phyloP scores from a whole-genome alignment of 2,113 vertebrate genomes.

The Pao palembangensis region DNA sequence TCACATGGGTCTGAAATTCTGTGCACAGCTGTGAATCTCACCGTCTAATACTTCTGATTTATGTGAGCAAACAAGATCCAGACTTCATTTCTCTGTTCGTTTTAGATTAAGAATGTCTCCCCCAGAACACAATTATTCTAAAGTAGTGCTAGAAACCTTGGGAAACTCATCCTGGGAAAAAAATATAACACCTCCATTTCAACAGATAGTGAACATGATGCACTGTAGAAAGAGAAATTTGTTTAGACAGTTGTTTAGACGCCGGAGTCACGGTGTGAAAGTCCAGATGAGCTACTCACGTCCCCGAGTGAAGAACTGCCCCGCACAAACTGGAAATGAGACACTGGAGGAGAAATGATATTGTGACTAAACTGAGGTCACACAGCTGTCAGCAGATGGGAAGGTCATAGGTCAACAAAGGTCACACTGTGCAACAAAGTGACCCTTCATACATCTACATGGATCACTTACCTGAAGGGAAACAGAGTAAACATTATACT shows the following conservation, averaged over 20 bases:
- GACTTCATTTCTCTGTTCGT: slow-evolving; percentile 33
- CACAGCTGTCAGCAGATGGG: slow-evolving; percentile 31
- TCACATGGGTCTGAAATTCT: slow-evolving; percentile 51
- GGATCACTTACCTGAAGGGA: too few species aligned
- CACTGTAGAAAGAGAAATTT: slow-evolving; percentile 6
- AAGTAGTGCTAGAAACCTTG: slow-evolving; percentile 2
- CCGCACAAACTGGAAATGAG: slow-evolving; percentile 16
- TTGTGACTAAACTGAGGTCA: slow-evolving; percentile 30
- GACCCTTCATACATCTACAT: slow-evolving; percentile 3
- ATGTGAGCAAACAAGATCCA: slow-evolving; percentile 48
- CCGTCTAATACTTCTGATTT: slow-evolving; percentile 33
- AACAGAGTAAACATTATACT: too few species aligned
- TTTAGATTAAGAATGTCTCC: slow-evolving; percentile 6
- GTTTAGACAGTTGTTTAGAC: slow-evolving; percentile 25
- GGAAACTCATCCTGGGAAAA: slow-evolving; percentile 10
- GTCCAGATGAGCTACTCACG: slow-evolving; percentile 20
- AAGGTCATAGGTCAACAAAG: not conserved
- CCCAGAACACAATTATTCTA: too few species aligned
- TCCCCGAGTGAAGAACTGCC: slow-evolving; percentile 7
- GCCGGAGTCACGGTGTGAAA: slow-evolving; percentile 28
- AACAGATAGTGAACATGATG: not conserved
- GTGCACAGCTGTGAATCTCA: slow-evolving; percentile 39
- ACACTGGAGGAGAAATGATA: slow-evolving; percentile 27
- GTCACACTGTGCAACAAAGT: not conserved
- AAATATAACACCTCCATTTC: slow-evolving; percentile 7